phyloP scores from a whole-genome alignment of 2,113 vertebrate species.

The Lepisosteus osseus region DNA sequence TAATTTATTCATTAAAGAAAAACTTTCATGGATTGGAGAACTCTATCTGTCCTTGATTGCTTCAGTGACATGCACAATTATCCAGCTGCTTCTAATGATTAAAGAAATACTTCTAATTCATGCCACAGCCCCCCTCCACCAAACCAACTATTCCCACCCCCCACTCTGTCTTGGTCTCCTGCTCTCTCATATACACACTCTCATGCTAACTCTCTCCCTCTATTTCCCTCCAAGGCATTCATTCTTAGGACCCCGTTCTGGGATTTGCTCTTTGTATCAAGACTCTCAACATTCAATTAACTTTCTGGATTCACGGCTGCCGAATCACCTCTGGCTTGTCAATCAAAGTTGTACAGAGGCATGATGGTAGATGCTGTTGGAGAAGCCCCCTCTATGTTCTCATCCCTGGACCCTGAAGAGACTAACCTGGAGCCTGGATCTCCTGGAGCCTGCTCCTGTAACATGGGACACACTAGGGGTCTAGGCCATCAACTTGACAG shows the following conservation, averaged over 20 bases:
- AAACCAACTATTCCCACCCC: background rate
- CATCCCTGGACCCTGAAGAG: constrained; percentile 8
- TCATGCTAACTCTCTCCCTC: background rate
- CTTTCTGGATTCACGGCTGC: constrained; percentile 25
- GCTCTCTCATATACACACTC: background rate
- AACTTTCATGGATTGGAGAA: constrained; percentile 12
- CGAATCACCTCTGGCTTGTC: constrained; percentile 18
- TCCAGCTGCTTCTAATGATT: constrained; percentile 51
- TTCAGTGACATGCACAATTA: constrained; percentile 53
- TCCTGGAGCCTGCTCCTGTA: background rate
- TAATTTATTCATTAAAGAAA: constrained; percentile 18
- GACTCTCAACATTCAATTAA: constrained; percentile 29
- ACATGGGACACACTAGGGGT: background rate
- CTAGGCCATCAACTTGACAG: background rate
- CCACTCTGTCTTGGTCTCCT: background rate
- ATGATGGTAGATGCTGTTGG: constrained; percentile 8
- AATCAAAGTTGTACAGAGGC: constrained; percentile 18
- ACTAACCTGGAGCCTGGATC: constrained; percentile 15
- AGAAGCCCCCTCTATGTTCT: constrained; percentile 2
- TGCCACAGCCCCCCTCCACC: constrained; percentile 21
- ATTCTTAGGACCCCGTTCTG: constrained; percentile 10
- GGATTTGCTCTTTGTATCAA: constrained; percentile 19
- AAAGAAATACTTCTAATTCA: constrained; percentile 42
- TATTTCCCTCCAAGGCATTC: background rate
- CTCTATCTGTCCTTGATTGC: constrained; percentile 39